phyloP scores from a whole-genome alignment of 2,888 invertebrate genomes.

The Scaptomyza parva region DNA sequence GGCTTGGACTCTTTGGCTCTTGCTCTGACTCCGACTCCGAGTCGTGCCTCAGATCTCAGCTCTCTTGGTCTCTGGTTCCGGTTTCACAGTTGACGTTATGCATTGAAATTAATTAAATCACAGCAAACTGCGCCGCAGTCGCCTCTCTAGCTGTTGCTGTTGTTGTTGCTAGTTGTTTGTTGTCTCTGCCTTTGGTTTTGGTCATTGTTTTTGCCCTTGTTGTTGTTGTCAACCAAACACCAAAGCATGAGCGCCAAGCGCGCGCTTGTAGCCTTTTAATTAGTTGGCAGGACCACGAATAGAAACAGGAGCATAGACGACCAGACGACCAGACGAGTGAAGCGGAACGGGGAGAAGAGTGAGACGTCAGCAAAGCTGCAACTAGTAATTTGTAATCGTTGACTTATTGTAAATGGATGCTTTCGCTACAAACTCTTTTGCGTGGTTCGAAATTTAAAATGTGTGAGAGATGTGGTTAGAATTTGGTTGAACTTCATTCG shows the following conservation, averaged over 20 bases:
- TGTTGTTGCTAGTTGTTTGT: constrained; percentile 39
- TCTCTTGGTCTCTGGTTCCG: constrained; percentile 58
- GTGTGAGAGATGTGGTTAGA: constrained; percentile 1
- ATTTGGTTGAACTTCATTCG: too few species aligned
- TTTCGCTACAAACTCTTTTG: constrained; percentile 1
- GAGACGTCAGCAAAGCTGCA: constrained; percentile 26
- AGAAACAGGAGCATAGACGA: constrained; percentile 10
- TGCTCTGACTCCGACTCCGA: constrained; percentile 3
- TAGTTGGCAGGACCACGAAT: constrained; percentile 59
- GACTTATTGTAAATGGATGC: constrained; percentile 54
- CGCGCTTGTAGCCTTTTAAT: constrained; percentile 74
- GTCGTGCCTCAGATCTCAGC: constrained; percentile 2
- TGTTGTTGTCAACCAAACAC: constrained; percentile 61
- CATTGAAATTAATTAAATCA: constrained; percentile 83
- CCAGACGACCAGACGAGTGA: too few species aligned
- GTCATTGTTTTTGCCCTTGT: constrained; percentile 25
- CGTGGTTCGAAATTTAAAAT: constrained; percentile 1
- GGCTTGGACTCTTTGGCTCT: constrained; percentile 14
- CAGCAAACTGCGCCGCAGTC: constrained; percentile 65
- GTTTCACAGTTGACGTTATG: constrained; percentile 80
- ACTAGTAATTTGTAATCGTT: constrained; percentile 71
- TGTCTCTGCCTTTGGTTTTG: constrained; percentile 37
- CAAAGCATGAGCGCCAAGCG: constrained; percentile 42
- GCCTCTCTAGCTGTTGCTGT: constrained; percentile 8
- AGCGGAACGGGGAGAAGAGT: constrained; percentile 3